Evolutionary conservation across 2,113 vertebrate species (phyloP).

Genomic region (Alectura lathami): DNA sequence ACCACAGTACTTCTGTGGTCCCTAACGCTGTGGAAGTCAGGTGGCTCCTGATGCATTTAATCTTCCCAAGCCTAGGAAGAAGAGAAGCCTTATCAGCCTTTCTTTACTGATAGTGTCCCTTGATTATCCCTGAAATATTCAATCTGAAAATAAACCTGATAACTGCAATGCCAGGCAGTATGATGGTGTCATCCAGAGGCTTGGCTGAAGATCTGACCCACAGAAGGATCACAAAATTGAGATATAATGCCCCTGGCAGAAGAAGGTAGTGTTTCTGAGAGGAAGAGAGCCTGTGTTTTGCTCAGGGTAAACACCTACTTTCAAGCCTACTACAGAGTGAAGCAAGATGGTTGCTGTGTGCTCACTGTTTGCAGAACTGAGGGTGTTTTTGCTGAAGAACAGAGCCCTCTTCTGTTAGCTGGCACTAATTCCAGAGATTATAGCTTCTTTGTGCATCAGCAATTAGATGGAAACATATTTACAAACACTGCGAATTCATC

Average conservation of each 20-base stretch:
- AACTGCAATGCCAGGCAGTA: background rate
- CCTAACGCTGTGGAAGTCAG: background rate
- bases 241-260: background rate
- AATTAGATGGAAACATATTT: background rate
- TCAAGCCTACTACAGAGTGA: background rate
- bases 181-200: background rate
- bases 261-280: background rate
- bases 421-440: background rate
- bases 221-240: too few relatives aligned
- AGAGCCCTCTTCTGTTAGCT: slow-evolving; percentile 35
- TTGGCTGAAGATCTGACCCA: background rate
- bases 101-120: background rate
- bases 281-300: background rate
- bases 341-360: background rate
- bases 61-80: background rate
- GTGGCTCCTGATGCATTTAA: background rate
- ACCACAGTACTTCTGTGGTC: background rate
- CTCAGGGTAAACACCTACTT: background rate
- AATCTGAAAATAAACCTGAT: background rate
- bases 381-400: background rate
- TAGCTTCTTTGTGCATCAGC: background rate
- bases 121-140: background rate
- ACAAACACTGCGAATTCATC: background rate
- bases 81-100: background rate
- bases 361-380: background rate